These are phyloP conservation scores for Theristicus caerulescens DNA, from an alignment of 2,113 vertebrate genomes.

Conservation along the genomic window DNA sequence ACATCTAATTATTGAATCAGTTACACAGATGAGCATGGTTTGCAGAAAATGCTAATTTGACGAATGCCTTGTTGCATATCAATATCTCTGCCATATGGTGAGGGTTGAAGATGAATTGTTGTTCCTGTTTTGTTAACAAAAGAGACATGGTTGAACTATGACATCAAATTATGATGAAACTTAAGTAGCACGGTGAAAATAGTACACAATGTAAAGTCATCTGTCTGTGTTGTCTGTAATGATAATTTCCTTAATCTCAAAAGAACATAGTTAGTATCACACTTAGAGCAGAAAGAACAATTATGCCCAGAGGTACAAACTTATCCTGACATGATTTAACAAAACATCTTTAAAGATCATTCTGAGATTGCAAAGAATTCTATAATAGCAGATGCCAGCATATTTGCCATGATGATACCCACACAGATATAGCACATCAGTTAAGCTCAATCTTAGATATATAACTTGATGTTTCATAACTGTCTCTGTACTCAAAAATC, in stretches of 20 bases:
- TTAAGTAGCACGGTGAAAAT: neutral
- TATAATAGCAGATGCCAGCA: neutral
- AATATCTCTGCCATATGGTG: constrained; percentile 20
- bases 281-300: neutral
- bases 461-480: neutral
- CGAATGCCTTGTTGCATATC: constrained; percentile 12
- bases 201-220: neutral
- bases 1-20: constrained; percentile 10
- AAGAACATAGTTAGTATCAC: neutral
- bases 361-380: neutral
- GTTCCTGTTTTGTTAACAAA: constrained; percentile 33
- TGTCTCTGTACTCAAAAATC: neutral
- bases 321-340: neutral
- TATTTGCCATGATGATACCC: neutral
- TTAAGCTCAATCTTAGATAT: neutral
- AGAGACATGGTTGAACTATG: constrained; percentile 3
- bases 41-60: constrained; percentile 37
- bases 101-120: constrained; percentile 20
- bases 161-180: constrained; percentile 11
- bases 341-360: neutral
- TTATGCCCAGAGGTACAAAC: neutral
- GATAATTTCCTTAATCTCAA: neutral
- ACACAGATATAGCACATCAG: neutral
- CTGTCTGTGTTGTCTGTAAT: neutral
- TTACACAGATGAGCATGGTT: neutral